Percentiles rank a stretch among this genome's conserved stretches.
phyloP scores from a whole-genome alignment of 2,113 vertebrate genomes.

The Phylloscopus trochiloides region DNA sequence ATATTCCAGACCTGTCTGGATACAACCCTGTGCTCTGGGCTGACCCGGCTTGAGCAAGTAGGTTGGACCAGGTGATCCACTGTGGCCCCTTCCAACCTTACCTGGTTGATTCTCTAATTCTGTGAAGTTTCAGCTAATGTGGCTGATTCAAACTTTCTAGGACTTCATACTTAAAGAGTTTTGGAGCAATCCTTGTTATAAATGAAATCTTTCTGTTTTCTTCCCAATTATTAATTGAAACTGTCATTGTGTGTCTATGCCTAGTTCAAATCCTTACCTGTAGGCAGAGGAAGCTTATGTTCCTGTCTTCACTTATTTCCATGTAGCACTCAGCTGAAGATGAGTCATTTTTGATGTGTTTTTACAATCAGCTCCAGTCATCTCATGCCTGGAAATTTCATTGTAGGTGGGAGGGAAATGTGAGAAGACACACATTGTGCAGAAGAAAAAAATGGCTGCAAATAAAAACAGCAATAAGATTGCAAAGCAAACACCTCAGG shows the following conservation, averaged over 20 bases:
- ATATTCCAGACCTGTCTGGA: fast-evolving
- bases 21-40: not conserved
- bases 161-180: not conserved
- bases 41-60: too few relatives aligned
- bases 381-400: not conserved
- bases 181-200: not conserved
- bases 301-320: not conserved
- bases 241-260: not conserved
- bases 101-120: not conserved
- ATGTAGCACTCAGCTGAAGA: not conserved
- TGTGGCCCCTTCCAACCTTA: not conserved
- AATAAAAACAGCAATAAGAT: not conserved
- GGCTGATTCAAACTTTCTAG: not conserved
- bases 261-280: not conserved
- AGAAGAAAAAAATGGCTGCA: not conserved
- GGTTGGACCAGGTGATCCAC: not conserved
- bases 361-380: not conserved
- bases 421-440: not conserved
- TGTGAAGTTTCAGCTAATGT: not conserved
- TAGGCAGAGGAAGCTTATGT: not conserved
- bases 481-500: not conserved
- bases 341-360: fast-evolving
- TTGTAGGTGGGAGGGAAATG: not conserved
- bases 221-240: not conserved
- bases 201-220: not conserved